These are phyloP conservation scores for Dendrolimus kikuchii DNA, from an alignment of 1,140 invertebrate genomes.

Conservation along the genomic window DNA sequence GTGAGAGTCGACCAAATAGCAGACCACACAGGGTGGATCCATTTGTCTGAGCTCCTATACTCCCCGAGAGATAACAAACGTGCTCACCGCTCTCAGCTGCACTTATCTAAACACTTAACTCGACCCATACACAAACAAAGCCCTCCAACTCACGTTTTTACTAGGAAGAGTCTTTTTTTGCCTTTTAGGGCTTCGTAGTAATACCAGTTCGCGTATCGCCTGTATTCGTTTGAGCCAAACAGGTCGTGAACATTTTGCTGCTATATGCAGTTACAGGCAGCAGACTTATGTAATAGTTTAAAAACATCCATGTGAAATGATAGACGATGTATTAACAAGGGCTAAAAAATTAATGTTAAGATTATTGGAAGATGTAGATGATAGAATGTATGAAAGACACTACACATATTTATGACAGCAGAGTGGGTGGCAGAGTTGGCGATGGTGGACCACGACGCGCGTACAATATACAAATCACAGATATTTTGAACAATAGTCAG, in stretches of 20 bases:
- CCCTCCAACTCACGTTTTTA: constrained; percentile 66
- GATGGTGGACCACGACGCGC: no score
- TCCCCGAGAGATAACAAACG: constrained; percentile 66
- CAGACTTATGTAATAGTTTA: no score
- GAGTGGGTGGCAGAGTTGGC: no score
- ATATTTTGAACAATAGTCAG: no score
- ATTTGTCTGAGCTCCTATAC: constrained; percentile 51
- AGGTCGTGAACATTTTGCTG: constrained; percentile 59
- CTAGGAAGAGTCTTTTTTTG: constrained; percentile 62
- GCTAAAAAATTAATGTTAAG: no score
- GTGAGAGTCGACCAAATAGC: constrained; percentile 50
- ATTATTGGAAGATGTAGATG: no score
- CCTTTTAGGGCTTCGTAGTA: constrained; percentile 57
- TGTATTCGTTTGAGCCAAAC: constrained; percentile 59
- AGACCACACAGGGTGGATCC: constrained; percentile 67
- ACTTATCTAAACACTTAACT: constrained; percentile 71
- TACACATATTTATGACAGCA: no score
- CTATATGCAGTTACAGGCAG: constrained; percentile 50
- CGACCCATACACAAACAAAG: constrained; percentile 64
- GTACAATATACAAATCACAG: no score
- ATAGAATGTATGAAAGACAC: no score
- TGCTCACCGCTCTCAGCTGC: constrained; percentile 50
- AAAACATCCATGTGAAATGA: no score
- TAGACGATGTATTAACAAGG: no score
- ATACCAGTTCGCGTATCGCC: constrained; percentile 54